A percentile compares a stretch with the other conserved stretches of the same genome.
Evolutionary conservation across 1,140 invertebrate species (phyloP).

Genomic region (Pinna nobilis): DNA sequence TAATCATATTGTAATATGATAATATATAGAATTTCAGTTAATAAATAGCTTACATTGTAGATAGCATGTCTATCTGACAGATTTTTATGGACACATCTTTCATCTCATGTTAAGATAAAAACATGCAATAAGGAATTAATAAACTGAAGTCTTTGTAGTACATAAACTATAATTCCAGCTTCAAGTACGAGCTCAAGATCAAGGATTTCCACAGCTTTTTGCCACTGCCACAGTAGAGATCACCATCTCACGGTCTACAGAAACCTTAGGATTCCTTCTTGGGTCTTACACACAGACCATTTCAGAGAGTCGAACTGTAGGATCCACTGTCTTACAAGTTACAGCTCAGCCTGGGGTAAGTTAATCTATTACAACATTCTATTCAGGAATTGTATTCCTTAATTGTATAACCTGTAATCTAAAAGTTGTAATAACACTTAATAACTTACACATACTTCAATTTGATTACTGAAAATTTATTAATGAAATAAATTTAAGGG

Average conservation of each 20-base stretch:
- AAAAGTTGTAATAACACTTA: too few relatives aligned
- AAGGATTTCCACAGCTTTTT: slow-evolving; percentile 42
- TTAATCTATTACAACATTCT: not conserved
- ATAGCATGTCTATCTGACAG: too few relatives aligned
- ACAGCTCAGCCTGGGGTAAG: slow-evolving; percentile 47
- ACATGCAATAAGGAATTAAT: not conserved
- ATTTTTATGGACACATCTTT: not conserved
- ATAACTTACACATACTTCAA: too few relatives aligned
- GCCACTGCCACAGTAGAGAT: slow-evolving; percentile 48
- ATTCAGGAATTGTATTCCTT: too few relatives aligned
- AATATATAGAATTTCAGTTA: too few relatives aligned
- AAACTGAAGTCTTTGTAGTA: too few relatives aligned
- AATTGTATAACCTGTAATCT: too few relatives aligned
- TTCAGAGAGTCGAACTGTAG: slow-evolving; percentile 50
- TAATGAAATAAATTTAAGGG: not conserved
- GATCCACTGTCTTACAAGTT: slow-evolving; percentile 35
- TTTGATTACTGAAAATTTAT: too few relatives aligned
- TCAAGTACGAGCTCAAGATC: slow-evolving; percentile 47
- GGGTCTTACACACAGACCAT: slow-evolving; percentile 48
- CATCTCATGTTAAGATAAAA: not conserved
- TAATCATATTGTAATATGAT: too few relatives aligned
- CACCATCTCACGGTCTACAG: slow-evolving; percentile 41
- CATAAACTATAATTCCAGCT: slow-evolving; percentile 37
- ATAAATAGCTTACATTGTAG: too few relatives aligned
- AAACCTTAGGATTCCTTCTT: slow-evolving; percentile 40